These are phyloP conservation scores for Lethocerus indicus DNA, from an alignment of 1,140 invertebrate species.

Conservation along the genomic window DNA sequence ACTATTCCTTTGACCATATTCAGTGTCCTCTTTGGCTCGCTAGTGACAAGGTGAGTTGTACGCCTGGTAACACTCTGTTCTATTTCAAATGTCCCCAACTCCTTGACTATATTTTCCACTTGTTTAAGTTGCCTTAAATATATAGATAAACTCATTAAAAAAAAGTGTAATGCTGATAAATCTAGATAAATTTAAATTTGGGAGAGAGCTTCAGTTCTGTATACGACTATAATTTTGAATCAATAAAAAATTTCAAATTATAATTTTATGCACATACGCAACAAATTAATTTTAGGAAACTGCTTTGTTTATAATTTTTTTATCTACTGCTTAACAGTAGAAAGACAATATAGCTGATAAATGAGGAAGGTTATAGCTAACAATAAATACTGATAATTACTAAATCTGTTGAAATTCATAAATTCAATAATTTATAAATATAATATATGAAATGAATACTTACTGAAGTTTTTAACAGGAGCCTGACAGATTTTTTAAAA, in stretches of 20 bases:
- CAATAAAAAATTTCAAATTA: neutral
- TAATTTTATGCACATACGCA: neutral
- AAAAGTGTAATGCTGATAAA: neutral
- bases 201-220: neutral
- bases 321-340: neutral
- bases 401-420: neutral
- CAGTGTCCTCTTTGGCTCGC: conserved; percentile 30
- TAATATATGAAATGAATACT: neutral
- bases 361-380: neutral
- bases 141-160: neutral
- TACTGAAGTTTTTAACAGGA: too few species aligned
- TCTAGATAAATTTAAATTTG: neutral
- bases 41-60: conserved; percentile 34
- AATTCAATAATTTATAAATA: neutral
- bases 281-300: neutral
- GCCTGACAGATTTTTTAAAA: too few species aligned
- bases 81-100: conserved; percentile 27
- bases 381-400: neutral
- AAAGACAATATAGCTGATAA: neutral
- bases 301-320: neutral
- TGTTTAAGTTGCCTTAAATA: conserved; percentile 16
- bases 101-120: conserved; percentile 22
- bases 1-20: conserved; percentile 33
- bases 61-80: conserved; percentile 27
- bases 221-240: neutral